A percentile compares a stretch with the other conserved stretches of the same genome.
phyloP scores from a whole-genome alignment of 2,888 invertebrate genomes.

The Yponomeuta plumbellus region DNA sequence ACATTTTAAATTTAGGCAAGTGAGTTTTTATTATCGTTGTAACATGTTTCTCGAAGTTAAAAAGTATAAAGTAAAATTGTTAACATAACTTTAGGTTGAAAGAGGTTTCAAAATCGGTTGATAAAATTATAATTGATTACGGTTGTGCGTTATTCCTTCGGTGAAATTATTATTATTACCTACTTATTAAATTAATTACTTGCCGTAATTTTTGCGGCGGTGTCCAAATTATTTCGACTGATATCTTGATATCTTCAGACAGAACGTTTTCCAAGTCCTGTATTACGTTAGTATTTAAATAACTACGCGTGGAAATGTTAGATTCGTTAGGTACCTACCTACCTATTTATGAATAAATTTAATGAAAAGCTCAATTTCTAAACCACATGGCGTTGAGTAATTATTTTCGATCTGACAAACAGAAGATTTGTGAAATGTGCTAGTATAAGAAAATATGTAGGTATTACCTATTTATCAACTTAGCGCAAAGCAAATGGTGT shows the following conservation, averaged over 20 bases:
- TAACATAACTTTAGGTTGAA: conserved; percentile 57
- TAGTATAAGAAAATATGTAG: neutral
- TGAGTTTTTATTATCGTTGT: neutral
- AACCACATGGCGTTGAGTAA: neutral
- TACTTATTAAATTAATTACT: neutral
- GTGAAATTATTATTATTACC: conserved; percentile 34
- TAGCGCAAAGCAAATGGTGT: neutral
- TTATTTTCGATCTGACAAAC: neutral
- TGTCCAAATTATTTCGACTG: conserved; percentile 50
- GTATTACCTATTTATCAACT: conserved; percentile 1
- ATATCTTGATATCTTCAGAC: conserved; percentile 32
- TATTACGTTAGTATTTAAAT: neutral
- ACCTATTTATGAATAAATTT: neutral
- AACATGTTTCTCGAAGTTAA: neutral
- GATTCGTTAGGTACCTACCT: neutral
- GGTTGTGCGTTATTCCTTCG: conserved; percentile 64
- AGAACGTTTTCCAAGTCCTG: conserved; percentile 9
- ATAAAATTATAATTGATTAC: conserved; percentile 43
- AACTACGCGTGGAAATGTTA: neutral
- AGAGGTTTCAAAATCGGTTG: conserved; percentile 47
- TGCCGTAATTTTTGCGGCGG: conserved; percentile 38
- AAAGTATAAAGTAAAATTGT: conserved; percentile 39
- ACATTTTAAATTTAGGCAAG: neutral
- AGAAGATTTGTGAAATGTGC: too few relatives aligned
- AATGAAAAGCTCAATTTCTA: neutral